A percentile compares a stretch with the other conserved stretches of the same genome.
Evolutionary conservation across 2,113 vertebrate species (phyloP).

Genomic region (Carassius carassius): DNA sequence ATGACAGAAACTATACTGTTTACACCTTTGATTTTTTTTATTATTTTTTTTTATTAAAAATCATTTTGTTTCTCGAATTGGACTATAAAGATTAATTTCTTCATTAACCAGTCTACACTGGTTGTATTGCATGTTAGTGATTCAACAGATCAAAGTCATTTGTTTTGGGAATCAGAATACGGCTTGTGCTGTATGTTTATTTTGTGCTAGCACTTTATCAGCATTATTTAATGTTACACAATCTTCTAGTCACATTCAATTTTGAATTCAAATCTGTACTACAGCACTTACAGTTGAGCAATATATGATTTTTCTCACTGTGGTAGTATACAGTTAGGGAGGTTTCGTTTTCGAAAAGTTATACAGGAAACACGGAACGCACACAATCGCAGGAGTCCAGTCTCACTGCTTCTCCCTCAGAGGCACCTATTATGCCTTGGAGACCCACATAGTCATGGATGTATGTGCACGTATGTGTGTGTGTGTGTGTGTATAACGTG

Average conservation of each 20-base stretch:
- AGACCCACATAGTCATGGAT: not conserved
- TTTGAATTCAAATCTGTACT: not conserved
- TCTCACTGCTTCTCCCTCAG: not conserved
- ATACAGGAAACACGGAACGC: not conserved
- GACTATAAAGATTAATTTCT: not conserved
- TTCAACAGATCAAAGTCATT: conserved; percentile 56
- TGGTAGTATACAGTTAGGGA: not conserved
- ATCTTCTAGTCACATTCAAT: not conserved
- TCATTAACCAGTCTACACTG: not conserved
- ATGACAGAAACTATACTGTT: too few species aligned
- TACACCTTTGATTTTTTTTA: not conserved
- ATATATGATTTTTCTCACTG: not conserved
- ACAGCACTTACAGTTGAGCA: too few species aligned
- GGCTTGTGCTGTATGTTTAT: not conserved
- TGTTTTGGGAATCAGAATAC: not conserved
- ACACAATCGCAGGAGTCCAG: not conserved
- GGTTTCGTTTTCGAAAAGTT: not conserved
- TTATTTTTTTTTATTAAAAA: too few species aligned
- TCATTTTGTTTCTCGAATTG: too few species aligned
- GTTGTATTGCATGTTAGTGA: conserved; percentile 35
- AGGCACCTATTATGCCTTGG: not conserved
- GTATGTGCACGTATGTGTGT: conserved; percentile 10
- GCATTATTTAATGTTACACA: not conserved
- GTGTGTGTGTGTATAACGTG: conserved; percentile 10
- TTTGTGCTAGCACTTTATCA: not conserved